Conservation (phyloP, 2,888 invertebrate species). For the Hypsopygia costalis region DNA sequence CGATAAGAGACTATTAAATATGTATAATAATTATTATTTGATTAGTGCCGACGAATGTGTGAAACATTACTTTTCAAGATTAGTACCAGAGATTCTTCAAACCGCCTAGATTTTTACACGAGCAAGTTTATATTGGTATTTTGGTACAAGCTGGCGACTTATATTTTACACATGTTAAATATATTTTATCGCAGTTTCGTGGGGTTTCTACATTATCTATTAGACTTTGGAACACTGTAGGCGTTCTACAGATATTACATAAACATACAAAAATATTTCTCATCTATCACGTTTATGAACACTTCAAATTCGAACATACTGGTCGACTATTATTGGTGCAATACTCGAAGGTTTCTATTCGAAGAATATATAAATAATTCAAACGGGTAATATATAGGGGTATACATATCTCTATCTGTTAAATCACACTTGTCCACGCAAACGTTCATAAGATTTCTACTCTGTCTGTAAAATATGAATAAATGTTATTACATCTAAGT, state of each 20-base stretch:
- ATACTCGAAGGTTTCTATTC: constrained; percentile 17
- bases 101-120: no score
- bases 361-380: constrained; percentile 5
- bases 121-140: not conserved
- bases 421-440: constrained; percentile 26
- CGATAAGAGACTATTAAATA: not conserved
- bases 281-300: constrained; percentile 75
- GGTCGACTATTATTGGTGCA: constrained; percentile 61
- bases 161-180: constrained; percentile 1
- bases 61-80: not conserved
- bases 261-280: constrained; percentile 74
- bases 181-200: constrained; percentile 18
- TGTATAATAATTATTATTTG: no score
- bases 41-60: not conserved
- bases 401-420: constrained; percentile 23
- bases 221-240: constrained; percentile 49
- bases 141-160: not conserved
- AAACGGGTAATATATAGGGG: constrained; percentile 18
- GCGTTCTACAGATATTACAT: constrained; percentile 48
- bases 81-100: constrained; percentile 16
- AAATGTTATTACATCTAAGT: constrained; percentile 35
- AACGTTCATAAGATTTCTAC: constrained; percentile 56
- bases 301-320: constrained; percentile 67
- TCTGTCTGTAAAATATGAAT: constrained; percentile 50
- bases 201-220: constrained; percentile 35